Conservation (phyloP, 2,888 invertebrate genomes). For the Scelioninae gen. 1 region DNA sequence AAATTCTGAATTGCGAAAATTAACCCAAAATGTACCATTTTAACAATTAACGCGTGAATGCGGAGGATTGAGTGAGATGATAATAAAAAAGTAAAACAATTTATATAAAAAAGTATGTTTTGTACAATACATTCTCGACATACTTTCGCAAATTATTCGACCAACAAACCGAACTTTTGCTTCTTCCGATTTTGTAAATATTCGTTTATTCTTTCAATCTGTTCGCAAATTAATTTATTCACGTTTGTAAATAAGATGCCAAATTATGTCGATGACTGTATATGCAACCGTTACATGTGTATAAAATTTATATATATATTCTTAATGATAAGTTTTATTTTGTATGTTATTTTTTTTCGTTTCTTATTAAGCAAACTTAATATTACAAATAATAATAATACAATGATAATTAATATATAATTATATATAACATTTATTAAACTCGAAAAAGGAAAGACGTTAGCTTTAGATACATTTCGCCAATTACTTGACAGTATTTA, state of each 20-base stretch:
- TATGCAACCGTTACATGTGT: slow-evolving; percentile 35
- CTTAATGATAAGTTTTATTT: slow-evolving; percentile 64
- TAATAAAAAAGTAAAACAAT: slow-evolving; percentile 17
- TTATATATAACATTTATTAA: slow-evolving; percentile 49
- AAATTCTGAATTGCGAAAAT: slow-evolving; percentile 69
- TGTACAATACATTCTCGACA: slow-evolving; percentile 48
- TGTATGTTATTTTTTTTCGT: no score
- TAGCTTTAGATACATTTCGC: slow-evolving; percentile 79
- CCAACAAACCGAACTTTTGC: slow-evolving; percentile 34
- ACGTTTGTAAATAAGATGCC: slow-evolving; percentile 56
- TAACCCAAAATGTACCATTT: slow-evolving; percentile 70
- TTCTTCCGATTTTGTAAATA: slow-evolving; percentile 54
- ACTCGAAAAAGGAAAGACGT: slow-evolving; percentile 45
- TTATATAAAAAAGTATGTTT: slow-evolving; percentile 51
- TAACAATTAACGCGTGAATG: slow-evolving; percentile 70
- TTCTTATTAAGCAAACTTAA: slow-evolving; percentile 44
- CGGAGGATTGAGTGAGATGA: slow-evolving; percentile 19
- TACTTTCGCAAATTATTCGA: slow-evolving; percentile 50
- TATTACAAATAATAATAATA: slow-evolving; percentile 51
- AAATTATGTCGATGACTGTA: slow-evolving; percentile 57
- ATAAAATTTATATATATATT: slow-evolving; percentile 62
- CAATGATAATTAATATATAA: slow-evolving; percentile 59
- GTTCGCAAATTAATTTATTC: slow-evolving; percentile 61
- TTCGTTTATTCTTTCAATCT: slow-evolving; percentile 37
- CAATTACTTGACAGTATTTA: slow-evolving; percentile 84